phyloP scores from a whole-genome alignment of 2,113 vertebrate genomes.

The Oxyura jamaicensis region DNA sequence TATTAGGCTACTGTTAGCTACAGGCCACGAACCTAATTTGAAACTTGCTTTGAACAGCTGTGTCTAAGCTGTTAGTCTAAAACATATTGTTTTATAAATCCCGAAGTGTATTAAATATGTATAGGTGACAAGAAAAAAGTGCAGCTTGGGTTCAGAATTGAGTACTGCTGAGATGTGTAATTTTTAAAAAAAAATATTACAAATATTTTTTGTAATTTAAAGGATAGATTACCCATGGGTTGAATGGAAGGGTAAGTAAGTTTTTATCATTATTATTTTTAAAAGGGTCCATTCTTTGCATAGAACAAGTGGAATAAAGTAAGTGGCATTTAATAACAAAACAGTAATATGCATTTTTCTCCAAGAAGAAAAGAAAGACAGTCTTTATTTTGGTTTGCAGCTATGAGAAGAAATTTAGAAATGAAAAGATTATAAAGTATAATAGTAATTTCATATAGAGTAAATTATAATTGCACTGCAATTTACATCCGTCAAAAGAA shows the following conservation, averaged over 20 bases:
- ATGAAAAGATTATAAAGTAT: not conserved
- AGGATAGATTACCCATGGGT: not conserved
- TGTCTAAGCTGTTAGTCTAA: not conserved
- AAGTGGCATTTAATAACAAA: not conserved
- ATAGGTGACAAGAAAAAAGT: not conserved
- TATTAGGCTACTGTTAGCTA: not conserved
- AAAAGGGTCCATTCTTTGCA: not conserved
- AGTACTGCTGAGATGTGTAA: not conserved
- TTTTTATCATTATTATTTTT: not conserved
- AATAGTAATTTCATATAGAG: not conserved
- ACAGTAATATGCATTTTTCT: not conserved
- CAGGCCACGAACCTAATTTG: not conserved
- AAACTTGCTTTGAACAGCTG: conserved; percentile 4
- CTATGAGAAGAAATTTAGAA: not conserved
- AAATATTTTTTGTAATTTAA: not conserved
- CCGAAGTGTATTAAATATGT: not conserved
- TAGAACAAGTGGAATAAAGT: not conserved
- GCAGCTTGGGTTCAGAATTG: not conserved
- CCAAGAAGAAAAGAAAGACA: not conserved
- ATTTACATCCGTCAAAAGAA: not conserved
- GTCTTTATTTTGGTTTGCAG: not conserved
- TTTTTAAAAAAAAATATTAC: not conserved
- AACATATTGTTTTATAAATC: not conserved
- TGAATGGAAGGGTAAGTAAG: not conserved
- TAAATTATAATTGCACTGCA: not conserved